phyloP scores from a whole-genome alignment of 2,113 vertebrate species.

The Baryphthengus martii region DNA sequence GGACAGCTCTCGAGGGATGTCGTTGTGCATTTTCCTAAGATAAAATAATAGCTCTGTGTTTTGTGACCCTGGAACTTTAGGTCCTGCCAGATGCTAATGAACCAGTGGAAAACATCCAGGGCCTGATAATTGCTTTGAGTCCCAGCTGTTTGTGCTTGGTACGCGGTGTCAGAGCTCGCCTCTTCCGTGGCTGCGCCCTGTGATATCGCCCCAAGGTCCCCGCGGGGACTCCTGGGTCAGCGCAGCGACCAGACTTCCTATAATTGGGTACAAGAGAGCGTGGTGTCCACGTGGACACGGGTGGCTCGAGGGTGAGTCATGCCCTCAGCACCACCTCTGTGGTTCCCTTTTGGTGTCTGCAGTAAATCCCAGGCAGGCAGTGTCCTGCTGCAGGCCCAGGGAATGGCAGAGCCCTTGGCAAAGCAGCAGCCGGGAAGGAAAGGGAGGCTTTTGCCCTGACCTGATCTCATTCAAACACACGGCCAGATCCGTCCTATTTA shows the following conservation, averaged over 20 bases:
- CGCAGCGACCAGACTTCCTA: accelerated
- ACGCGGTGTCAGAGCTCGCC: background rate
- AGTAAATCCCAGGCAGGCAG: background rate
- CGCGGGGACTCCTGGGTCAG: background rate
- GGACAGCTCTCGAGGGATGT: conserved; percentile 30
- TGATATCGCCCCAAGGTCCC: background rate
- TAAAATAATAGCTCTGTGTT: conserved; percentile 32
- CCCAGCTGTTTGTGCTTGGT: conserved; percentile 40
- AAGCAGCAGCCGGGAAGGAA: background rate
- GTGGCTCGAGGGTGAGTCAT: background rate
- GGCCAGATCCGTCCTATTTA: background rate
- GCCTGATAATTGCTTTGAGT: conserved; percentile 20
- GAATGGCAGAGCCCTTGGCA: background rate
- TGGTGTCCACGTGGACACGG: background rate
- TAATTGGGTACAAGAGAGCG: background rate
- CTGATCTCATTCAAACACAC: background rate
- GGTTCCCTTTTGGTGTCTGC: background rate
- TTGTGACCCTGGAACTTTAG: conserved; percentile 42
- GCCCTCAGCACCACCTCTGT: accelerated
- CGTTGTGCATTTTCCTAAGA: background rate
- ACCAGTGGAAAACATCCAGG: conserved; percentile 32
- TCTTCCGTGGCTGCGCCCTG: background rate
- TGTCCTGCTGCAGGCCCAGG: background rate
- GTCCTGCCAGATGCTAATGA: conserved; percentile 55
- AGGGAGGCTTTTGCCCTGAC: background rate